Conservation (phyloP, 2,797 vertebrate genomes). For the Anas bahamensis region DNA sequence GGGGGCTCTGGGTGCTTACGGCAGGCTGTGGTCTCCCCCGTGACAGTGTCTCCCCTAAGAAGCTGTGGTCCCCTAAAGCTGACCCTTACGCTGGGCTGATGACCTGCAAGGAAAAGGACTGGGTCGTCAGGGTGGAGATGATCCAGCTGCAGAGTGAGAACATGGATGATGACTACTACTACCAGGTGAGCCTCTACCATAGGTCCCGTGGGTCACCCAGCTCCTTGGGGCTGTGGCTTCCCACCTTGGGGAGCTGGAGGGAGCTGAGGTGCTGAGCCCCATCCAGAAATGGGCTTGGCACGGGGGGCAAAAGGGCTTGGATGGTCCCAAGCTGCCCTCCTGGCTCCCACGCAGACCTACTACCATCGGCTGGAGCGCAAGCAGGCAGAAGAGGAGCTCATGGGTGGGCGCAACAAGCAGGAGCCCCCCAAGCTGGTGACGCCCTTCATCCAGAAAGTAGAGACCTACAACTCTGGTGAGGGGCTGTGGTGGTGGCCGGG, state of each 20-base stretch:
- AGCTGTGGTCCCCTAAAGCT: slow-evolving; percentile 75
- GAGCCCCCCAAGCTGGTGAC: slow-evolving; percentile 92
- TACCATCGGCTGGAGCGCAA: slow-evolving; percentile 89
- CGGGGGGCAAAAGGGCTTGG: not conserved
- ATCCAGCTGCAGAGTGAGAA: slow-evolving; percentile 96
- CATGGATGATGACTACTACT: slow-evolving; percentile 92
- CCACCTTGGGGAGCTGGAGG: not conserved
- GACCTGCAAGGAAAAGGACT: slow-evolving; percentile 93
- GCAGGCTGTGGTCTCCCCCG: not conserved
- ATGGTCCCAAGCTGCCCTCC: not conserved
- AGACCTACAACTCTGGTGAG: slow-evolving; percentile 88
- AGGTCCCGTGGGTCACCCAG: not conserved
- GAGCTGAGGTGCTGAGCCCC: not conserved
- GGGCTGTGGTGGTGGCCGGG: not conserved
- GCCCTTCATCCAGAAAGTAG: slow-evolving; percentile 91
- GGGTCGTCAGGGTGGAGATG: slow-evolving; percentile 94
- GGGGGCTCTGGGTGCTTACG: not conserved
- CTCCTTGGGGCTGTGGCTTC: not conserved
- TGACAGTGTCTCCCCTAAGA: slow-evolving; percentile 75
- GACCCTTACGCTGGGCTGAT: slow-evolving; percentile 89
- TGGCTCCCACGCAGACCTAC: slow-evolving; percentile 81
- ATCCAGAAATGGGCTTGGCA: not conserved
- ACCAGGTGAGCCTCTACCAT: slow-evolving; percentile 79
- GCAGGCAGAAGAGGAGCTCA: slow-evolving; percentile 86
- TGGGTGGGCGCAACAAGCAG: slow-evolving; percentile 83